Evolutionary conservation across 2,113 vertebrate genomes (phyloP).

Genomic region (Gallinago media): DNA sequence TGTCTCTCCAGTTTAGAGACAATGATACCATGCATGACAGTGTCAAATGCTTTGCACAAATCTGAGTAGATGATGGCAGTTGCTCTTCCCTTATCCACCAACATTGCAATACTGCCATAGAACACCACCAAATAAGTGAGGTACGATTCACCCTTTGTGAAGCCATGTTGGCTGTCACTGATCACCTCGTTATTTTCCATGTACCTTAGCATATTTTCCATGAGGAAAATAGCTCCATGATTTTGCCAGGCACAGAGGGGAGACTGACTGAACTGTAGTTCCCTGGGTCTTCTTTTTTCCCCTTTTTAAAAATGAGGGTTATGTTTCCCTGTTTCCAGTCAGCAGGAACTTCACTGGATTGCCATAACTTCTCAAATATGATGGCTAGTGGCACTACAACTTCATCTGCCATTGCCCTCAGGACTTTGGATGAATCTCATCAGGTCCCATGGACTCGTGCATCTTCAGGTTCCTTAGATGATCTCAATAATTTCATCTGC

Average conservation of each 20-base stretch:
- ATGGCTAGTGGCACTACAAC: not conserved
- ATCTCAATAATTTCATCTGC: not conserved
- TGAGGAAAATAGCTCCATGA: not conserved
- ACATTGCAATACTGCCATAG: not conserved
- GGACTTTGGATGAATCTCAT: not conserved
- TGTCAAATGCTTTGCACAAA: not conserved
- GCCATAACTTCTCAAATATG: not conserved
- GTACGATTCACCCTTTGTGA: not conserved
- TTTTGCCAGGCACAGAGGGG: not conserved
- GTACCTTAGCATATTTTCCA: not conserved
- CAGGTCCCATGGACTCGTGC: not conserved
- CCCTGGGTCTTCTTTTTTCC: not conserved
- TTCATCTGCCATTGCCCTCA: not conserved
- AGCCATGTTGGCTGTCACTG: not conserved
- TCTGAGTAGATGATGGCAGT: not conserved
- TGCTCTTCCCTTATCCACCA: not conserved
- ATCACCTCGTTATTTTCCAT: not conserved
- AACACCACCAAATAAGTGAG: not conserved
- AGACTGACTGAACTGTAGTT: not conserved
- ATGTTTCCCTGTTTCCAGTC: not conserved
- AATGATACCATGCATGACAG: not conserved
- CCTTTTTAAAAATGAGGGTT: not conserved
- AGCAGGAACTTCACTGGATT: not conserved
- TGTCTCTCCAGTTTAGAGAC: not conserved
- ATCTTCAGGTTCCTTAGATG: not conserved